A percentile compares a stretch with the other conserved stretches of the same genome.
phyloP scores from a whole-genome alignment of 2,113 vertebrate species.

The Gobiocypris rarus region DNA sequence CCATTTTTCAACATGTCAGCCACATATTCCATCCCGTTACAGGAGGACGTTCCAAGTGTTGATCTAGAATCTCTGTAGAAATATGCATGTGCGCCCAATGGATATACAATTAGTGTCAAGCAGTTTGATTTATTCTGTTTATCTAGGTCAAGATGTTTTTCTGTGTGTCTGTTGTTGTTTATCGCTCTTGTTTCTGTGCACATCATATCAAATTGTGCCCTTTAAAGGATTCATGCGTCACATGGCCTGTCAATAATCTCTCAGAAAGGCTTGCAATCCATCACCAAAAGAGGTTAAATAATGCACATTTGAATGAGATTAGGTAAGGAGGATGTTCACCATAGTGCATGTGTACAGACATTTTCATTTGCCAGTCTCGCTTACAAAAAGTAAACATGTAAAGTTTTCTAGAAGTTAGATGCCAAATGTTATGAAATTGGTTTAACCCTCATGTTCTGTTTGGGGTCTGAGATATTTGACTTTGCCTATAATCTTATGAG shows the following conservation, averaged over 20 bases:
- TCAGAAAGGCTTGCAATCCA: slow-evolving; percentile 48
- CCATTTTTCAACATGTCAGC: slow-evolving; percentile 16
- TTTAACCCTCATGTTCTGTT: neutral
- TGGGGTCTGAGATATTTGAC: neutral
- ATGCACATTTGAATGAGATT: slow-evolving; percentile 58
- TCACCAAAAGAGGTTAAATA: slow-evolving; percentile 58
- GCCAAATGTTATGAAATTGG: neutral
- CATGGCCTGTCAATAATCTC: slow-evolving; percentile 47
- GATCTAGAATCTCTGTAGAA: slow-evolving; percentile 23
- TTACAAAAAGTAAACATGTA: slow-evolving; percentile 12
- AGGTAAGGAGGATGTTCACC: slow-evolving; percentile 44
- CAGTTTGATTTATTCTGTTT: slow-evolving; percentile 2
- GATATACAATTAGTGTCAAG: slow-evolving; percentile 30
- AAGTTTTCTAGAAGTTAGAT: neutral
- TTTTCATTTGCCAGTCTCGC: slow-evolving; percentile 32
- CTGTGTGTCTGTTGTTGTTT: neutral
- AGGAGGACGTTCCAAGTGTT: neutral
- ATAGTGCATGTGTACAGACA: neutral
- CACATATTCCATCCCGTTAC: neutral
- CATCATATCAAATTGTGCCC: slow-evolving; percentile 53
- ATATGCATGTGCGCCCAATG: slow-evolving; percentile 26
- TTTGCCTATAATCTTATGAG: neutral
- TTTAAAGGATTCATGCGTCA: slow-evolving; percentile 46
- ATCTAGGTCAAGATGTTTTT: neutral
- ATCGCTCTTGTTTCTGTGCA: slow-evolving; percentile 18